Evolutionary conservation across 2,888 invertebrate species (phyloP), one percentile per base, ranked within the genome.

Genomic region (Kryphioiulus occultus): DNA sequence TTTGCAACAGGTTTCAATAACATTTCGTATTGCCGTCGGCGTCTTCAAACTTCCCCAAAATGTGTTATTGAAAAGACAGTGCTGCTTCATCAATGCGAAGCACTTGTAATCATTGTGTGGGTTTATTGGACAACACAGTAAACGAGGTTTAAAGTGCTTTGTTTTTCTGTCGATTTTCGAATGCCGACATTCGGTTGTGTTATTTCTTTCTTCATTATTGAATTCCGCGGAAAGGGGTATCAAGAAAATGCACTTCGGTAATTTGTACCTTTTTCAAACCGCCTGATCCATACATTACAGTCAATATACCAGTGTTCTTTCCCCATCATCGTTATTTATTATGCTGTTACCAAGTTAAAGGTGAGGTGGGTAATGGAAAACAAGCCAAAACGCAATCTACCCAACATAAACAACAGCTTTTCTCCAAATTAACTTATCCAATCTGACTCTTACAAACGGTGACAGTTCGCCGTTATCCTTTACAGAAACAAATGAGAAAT

Each of bases 401-500:
- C n/a, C 53, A 53, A 53, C 19, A 19, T 5, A n/a, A n/a, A 19
- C n/a, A 53, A 53, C 15, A n/a, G n/a, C n/a, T 53, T 19, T 5
- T 53, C 53, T n/a, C 53, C 53, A 53, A 53, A 53, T 53, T 19
- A 53, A 53, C 53, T 53, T 53, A 53, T 19, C 53, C 53, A 53
- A 53, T n/a, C 19, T 53, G 53, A n/a, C 53, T 47, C 47, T 19
- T n/a, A 53, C 53, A 53, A 53, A 53, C n/a, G 53, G 53, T n/a
- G 53, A n/a, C 53, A 53, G 3, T 19, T 53, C 53, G 53, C 53
- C 19, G 53, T 53, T 53, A 53, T n/a, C 53, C 19, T 53, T 53
- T 53, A 53, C n/a, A n/a, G n/a, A n/a, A 53, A n/a, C 53, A 53
- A n/a, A 53, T n/a, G 53, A 53, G 53, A 53, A 53, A 53, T 53